Conservation (phyloP, 2,113 vertebrate genomes). For the Gorsachius goisagi region DNA sequence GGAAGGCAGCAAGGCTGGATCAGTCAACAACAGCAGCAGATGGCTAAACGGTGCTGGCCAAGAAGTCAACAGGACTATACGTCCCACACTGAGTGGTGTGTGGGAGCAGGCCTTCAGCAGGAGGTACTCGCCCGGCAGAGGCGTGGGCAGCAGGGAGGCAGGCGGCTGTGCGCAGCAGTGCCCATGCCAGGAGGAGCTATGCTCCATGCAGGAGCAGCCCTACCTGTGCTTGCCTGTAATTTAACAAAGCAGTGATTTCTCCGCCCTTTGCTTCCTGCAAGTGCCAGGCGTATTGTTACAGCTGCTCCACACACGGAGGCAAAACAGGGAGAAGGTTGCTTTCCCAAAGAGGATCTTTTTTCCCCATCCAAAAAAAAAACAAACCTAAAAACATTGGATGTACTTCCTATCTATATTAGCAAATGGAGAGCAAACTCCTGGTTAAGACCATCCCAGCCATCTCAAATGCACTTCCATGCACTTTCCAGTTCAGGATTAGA, state of each 20-base stretch:
- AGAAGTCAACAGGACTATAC: neutral
- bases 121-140: neutral
- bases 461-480: neutral
- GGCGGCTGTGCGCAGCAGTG: neutral
- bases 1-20: neutral
- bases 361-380: neutral
- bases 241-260: neutral
- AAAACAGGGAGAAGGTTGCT: neutral
- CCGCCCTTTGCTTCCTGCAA: neutral
- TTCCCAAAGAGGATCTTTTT: neutral
- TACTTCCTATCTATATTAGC: neutral
- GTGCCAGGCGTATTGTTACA: neutral
- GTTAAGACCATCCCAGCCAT: neutral
- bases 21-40: neutral
- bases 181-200: neutral
- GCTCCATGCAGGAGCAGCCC: neutral
- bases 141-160: neutral
- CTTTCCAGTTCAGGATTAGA: neutral
- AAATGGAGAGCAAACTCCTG: neutral
- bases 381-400: neutral
- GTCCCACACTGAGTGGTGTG: neutral
- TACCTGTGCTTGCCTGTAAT: neutral
- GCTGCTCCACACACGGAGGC: fast-evolving
- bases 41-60: neutral
- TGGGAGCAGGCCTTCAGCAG: neutral